Base-by-base conservation (phyloP, 2,113 vertebrate genomes). In the Lontra canadensis region DNA sequence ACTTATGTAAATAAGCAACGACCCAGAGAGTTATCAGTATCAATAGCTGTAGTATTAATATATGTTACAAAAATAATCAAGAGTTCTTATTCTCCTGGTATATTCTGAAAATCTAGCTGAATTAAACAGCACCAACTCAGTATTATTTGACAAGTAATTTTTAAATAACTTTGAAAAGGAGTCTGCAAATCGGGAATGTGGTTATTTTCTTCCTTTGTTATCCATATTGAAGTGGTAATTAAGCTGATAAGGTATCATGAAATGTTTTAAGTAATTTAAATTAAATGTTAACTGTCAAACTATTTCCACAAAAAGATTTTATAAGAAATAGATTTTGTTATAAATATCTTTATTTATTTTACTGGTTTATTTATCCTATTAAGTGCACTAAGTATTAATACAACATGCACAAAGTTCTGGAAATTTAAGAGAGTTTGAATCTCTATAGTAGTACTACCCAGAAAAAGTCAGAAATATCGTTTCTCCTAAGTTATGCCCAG, bases 191-290 rank as follows among this genome's bases (percentile, higher is more conserved):
- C 44, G 6, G 90, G 2, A 13, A n/a, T 47, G 20, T 1, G 26
- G 25, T 76, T 65, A 69, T 65, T 79, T 76, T 65, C n/a, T 81
- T 81, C 36, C 63, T 39, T 59, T 88, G 55, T 65, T 25, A 74
- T 39, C 55, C 65, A 31, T 80, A 86, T 69, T 81, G 87, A 96
- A 88, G 39, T 17, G 4, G 59, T 47, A 94, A 67, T 39, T 57
- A 81, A 94, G 6, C 10, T 94, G 17, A 67, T 13, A 88, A 47
- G 18, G 6, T 67, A 49, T 11, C 21, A 67, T 36, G 23, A 95
- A 96, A 83, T 69, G 34, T 61, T 85, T 81, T 90, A 57, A 87
- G 42, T 29, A 23, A 93, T 44, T 96, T 83, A 90, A 93, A 80
- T 71, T 63, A 61, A 88, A 94, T 26, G 0, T 80, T 39, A 95